Evolutionary conservation across 2,113 vertebrate species (phyloP).

Genomic region (Myiopsitta monachus): DNA sequence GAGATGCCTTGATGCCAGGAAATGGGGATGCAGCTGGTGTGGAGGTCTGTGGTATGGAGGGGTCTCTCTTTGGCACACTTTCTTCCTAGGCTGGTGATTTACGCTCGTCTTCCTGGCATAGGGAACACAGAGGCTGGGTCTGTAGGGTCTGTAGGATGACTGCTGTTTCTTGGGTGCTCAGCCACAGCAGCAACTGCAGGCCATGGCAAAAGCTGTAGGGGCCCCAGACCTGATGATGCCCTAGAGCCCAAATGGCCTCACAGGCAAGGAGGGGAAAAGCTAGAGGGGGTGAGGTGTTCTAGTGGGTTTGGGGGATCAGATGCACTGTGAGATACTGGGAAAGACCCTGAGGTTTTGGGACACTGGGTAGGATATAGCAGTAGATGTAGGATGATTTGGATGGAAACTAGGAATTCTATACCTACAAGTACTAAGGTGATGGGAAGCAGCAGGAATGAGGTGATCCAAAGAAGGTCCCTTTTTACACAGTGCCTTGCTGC

Average conservation of each 20-base stretch:
- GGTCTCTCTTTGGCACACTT: background rate
- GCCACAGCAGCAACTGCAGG: background rate
- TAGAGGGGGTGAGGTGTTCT: background rate
- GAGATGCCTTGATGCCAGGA: background rate
- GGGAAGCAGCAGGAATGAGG: background rate
- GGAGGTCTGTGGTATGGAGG: background rate
- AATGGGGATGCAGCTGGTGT: background rate
- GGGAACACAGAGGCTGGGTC: background rate
- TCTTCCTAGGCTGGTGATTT: background rate
- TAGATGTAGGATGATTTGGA: background rate
- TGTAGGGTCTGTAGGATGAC: background rate
- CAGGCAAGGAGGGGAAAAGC: background rate
- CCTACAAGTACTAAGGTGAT: background rate
- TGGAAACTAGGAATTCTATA: background rate
- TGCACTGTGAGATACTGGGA: background rate
- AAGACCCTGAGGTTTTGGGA: background rate
- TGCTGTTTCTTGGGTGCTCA: background rate
- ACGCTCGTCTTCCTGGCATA: background rate
- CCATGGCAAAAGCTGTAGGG: background rate
- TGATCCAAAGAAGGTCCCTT: background rate
- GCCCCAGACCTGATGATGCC: background rate
- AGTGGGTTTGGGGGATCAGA: background rate
- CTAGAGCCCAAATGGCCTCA: background rate
- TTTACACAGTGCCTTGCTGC: background rate
- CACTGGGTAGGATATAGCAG: fast-evolving